A percentile compares a stretch with the other conserved stretches of the same genome.
These are phyloP conservation scores for Stictonetta naevosa DNA, from an alignment of 2,113 vertebrate genomes.

Conservation along the genomic window DNA sequence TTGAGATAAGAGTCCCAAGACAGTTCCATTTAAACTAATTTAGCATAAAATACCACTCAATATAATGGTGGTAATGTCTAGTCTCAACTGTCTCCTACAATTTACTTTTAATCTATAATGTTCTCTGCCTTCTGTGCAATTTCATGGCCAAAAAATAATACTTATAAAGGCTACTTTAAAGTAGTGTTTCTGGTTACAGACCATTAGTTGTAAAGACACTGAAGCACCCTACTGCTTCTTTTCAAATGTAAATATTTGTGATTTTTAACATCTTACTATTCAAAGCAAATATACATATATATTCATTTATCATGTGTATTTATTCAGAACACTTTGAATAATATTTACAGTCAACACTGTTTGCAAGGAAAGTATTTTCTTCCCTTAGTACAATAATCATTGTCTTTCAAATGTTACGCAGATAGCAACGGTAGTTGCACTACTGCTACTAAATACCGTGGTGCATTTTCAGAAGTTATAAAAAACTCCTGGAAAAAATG, in stretches of 20 bases:
- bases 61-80: neutral
- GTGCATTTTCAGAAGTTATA: conserved; percentile 46
- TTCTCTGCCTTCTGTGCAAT: conserved; percentile 27
- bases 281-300: conserved; percentile 44
- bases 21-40: conserved; percentile 23
- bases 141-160: conserved; percentile 11
- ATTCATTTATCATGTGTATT: conserved; percentile 12
- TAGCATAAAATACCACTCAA: conserved; percentile 10
- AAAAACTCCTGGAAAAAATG: conserved; percentile 41
- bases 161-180: conserved; percentile 29
- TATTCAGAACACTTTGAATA: conserved; percentile 49
- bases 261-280: conserved; percentile 46
- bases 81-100: conserved; percentile 19
- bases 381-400: neutral
- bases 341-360: conserved; percentile 29
- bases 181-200: conserved; percentile 13
- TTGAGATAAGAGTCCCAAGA: neutral
- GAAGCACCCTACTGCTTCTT: neutral
- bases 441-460: neutral
- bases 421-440: neutral
- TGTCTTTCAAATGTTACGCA: neutral
- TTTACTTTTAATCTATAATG: conserved; percentile 17
- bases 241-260: conserved; percentile 23
- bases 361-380: conserved; percentile 11
- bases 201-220: neutral